Evolutionary conservation across 2,113 vertebrate species (phyloP), one percentile per base, ranked within the genome.

Genomic region (Noturus placidus): DNA sequence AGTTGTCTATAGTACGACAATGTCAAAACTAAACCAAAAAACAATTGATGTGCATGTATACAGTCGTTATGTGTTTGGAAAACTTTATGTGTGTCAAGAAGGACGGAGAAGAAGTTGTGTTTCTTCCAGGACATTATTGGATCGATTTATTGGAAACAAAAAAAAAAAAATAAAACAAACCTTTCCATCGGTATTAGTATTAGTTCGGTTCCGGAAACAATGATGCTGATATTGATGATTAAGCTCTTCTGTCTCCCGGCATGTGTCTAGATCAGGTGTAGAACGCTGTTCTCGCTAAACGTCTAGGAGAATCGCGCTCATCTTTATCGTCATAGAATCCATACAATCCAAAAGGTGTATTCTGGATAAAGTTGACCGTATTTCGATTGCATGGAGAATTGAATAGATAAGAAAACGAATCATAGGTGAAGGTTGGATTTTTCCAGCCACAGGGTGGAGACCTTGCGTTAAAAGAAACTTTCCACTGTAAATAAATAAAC

Each of bases 371-470:
- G 33, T 61, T 79, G 63, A 83, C 35, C 69, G 20, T 50, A 0
- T 86, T 86, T 86, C 38, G 46, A 30, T 14, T 50, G 27, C 33
- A 0, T 30, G 17, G 38, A 25, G 5, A 52, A 52, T 27, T n/a
- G 10, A 63, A 46, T 63, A 35, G 33, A 79, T 38, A 35, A 61
- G 19, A 54, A 67, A 79, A 79, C 1, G 67, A 19, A 50, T 52
- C 33, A 69, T 30, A 35, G 46, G 70, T 61, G 25, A 78, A 78
- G 87, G 77, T 38, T 15, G 2, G 69, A 22, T 57, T 65, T 38
- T 52, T 88, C 27, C 13, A 70, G 59, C 88, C 86, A 90, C 56
- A 61, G 88, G 82, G 86, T 92, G 91, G 89, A 88, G 88, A 92
- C 86, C 87, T 88, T 90, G 86, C 88, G 80, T 89, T 78, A 88